Evolutionary conservation across 2,888 invertebrate genomes (phyloP).

Genomic region (Lissonota sp.): DNA sequence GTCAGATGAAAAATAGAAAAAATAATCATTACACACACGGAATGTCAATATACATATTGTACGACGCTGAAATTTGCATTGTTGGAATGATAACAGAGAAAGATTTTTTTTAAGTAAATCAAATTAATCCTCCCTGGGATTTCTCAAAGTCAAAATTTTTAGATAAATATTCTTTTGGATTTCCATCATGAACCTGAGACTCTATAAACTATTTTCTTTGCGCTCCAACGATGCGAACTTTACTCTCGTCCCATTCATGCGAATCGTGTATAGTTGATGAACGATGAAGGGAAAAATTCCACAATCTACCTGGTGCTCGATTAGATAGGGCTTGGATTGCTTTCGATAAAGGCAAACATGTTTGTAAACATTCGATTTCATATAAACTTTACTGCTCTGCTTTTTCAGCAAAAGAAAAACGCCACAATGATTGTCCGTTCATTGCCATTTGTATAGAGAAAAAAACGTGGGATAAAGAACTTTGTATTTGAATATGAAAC

Average conservation of each 20-base stretch:
- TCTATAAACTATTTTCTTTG: no score
- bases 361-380: slow-evolving; percentile 22
- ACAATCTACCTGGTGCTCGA: slow-evolving; percentile 50
- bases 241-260: background rate
- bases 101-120: background rate
- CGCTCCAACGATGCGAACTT: no score
- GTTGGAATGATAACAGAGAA: background rate
- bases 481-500: slow-evolving; percentile 52
- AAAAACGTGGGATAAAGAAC: background rate
- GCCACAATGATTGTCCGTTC: slow-evolving; percentile 14
- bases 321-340: slow-evolving; percentile 42
- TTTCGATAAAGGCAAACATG: slow-evolving; percentile 35
- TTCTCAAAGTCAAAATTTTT: no score
- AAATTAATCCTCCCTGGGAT: background rate
- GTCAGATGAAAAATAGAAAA: slow-evolving; percentile 17
- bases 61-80: slow-evolving; percentile 3
- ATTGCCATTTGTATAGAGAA: slow-evolving; percentile 25
- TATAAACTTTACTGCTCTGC: background rate
- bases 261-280: background rate
- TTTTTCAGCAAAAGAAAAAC: no score
- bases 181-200: no score
- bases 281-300: slow-evolving; percentile 13
- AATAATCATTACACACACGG: slow-evolving; percentile 59
- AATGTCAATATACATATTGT: slow-evolving; percentile 35
- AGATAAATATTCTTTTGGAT: no score